Percentiles rank a stretch among this genome's conserved stretches.
These are phyloP conservation scores for Allacma fusca DNA, from an alignment of 2,888 invertebrate species.

Conservation along the genomic window DNA sequence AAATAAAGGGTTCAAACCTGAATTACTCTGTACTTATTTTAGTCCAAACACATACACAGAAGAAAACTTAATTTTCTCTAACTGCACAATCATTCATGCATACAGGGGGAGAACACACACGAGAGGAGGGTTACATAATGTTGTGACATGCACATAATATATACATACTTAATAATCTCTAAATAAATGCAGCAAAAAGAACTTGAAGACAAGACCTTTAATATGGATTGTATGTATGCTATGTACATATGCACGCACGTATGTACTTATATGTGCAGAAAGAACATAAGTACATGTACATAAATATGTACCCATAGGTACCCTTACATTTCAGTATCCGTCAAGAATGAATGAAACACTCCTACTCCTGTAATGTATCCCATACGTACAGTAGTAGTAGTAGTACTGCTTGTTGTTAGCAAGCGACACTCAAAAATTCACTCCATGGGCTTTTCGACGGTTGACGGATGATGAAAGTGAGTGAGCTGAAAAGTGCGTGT, in stretches of 20 bases:
- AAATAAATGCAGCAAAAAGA: background rate
- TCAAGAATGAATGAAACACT: no score
- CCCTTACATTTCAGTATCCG: no score
- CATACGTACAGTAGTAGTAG: no score
- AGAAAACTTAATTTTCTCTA: background rate
- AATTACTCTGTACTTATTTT: no score
- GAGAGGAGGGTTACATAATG: background rate
- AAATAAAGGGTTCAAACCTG: no score
- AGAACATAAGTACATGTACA: background rate
- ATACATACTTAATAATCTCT: background rate
- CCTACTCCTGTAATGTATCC: no score
- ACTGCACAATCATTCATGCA: conserved; percentile 6
- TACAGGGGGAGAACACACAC: background rate
- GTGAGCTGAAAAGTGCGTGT: conserved; percentile 38
- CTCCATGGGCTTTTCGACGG: conserved; percentile 7
- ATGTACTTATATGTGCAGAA: no score
- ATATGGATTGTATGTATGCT: background rate
- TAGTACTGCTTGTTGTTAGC: no score
- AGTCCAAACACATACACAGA: no score
- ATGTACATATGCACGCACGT: background rate
- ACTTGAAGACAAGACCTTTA: background rate
- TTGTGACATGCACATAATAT: background rate
- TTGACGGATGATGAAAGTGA: conserved; percentile 38
- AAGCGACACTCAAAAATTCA: conserved; percentile 14
- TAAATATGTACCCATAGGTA: no score